Conservation (phyloP, 1,140 invertebrate genomes). For the Samia ricini region DNA sequence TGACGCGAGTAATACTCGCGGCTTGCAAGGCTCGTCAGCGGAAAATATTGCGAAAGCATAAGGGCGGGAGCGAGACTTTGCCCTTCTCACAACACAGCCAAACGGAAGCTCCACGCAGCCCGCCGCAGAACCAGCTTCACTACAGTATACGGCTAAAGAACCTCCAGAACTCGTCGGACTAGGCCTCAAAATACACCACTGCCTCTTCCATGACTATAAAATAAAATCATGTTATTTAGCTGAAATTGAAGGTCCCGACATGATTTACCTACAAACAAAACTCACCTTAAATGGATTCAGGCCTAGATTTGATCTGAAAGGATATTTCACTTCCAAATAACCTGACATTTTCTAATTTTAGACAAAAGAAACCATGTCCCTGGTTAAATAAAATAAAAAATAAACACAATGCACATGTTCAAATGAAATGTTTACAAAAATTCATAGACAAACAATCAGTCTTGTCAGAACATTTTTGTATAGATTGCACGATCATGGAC, state of each 20-base stretch:
- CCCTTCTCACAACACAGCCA: conserved; percentile 54
- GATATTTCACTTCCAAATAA: conserved; percentile 70
- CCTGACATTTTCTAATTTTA: conserved; percentile 55
- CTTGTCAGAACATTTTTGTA: not conserved
- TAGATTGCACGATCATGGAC: not conserved
- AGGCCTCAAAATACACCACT: conserved; percentile 68
- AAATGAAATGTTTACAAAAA: conserved; percentile 34
- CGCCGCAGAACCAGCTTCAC: conserved; percentile 60
- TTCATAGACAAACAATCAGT: conserved; percentile 29
- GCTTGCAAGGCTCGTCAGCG: conserved; percentile 51
- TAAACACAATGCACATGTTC: conserved; percentile 41
- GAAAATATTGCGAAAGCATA: conserved; percentile 65
- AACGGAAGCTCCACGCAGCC: conserved; percentile 54
- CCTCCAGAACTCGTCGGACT: conserved; percentile 54
- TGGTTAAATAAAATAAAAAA: conserved; percentile 22
- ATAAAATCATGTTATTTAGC: conserved; percentile 40
- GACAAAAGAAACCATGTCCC: conserved; percentile 17
- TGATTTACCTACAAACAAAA: conserved; percentile 23
- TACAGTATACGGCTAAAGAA: conserved; percentile 62
- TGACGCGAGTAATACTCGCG: conserved; percentile 57
- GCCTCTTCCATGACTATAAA: conserved; percentile 67
- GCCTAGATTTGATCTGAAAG: conserved; percentile 60
- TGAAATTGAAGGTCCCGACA: conserved; percentile 18
- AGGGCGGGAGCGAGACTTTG: conserved; percentile 60
- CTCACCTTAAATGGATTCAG: conserved; percentile 70